A percentile compares a stretch with the other conserved stretches of the same genome.
These are phyloP conservation scores for Drosophila quasianomalipes DNA, from an alignment of 2,888 invertebrate genomes.

Conservation along the genomic window DNA sequence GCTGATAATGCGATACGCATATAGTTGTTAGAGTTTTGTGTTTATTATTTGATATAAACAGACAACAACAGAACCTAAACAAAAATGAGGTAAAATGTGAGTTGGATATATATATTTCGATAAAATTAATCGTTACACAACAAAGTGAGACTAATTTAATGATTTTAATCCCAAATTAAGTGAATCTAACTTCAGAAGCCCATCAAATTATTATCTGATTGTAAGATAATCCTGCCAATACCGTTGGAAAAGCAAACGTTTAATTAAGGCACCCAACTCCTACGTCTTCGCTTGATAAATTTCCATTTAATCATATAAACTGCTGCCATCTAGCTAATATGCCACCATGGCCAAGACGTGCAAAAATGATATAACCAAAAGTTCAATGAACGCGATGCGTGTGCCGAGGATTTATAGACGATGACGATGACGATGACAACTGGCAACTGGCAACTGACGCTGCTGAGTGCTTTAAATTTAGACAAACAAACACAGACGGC, in stretches of 20 bases:
- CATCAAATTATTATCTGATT: background rate
- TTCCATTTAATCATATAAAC: constrained; percentile 45
- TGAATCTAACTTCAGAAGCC: background rate
- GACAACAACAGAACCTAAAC: background rate
- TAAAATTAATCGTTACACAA: background rate
- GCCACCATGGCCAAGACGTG: constrained; percentile 10
- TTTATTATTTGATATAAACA: background rate
- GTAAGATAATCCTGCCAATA: background rate
- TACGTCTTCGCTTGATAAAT: constrained; percentile 13
- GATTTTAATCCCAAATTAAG: background rate
- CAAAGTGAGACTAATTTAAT: background rate
- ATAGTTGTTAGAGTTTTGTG: background rate
- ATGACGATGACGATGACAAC: constrained; percentile 27
- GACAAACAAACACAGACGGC: constrained; percentile 55
- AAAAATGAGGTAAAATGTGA: background rate
- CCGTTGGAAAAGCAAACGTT: background rate
- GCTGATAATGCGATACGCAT: background rate
- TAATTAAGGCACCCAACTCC: constrained; percentile 12
- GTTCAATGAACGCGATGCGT: constrained; percentile 69
- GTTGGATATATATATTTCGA: background rate
- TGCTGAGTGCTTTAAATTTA: constrained; percentile 71
- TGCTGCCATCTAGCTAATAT: constrained; percentile 32
- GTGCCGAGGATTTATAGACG: constrained; percentile 59
- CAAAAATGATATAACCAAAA: constrained; percentile 44
- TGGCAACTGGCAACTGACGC: constrained; percentile 1